Base-by-base conservation (phyloP, 2,888 invertebrate genomes). In the Lydus trimaculatus region DNA sequence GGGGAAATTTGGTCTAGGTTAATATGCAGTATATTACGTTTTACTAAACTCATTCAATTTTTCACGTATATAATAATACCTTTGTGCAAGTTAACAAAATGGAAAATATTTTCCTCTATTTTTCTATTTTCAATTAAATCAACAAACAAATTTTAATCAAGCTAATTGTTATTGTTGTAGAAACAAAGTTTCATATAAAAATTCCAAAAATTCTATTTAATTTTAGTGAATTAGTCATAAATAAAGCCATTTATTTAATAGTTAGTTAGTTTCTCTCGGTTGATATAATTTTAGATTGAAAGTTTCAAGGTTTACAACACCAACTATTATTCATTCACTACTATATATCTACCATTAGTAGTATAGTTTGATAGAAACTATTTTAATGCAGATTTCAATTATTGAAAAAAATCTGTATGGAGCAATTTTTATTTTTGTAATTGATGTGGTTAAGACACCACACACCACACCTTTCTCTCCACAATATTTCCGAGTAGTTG, bases 11-110 rank as follows among this genome's bases (percentile, higher is more conserved):
- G 15, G 36, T 36, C 36, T 8, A 43, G 43, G 43, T 43, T 43
- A 43, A 43, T 43, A 43, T 43, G 43, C 43, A 43, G 43, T 43
- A 43, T 43, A 43, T 43, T 43, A 43, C 43, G 17, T 43, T 43
- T 17, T n/a, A 17, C n/a, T 7, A 43, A 43, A 17, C 43, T 43
- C 17, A 43, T 43, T 17, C 43, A 17, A 43, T 43, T 43, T 43
- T 43, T 43, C 43, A 43, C 43, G n/a, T n/a, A n/a, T n/a, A n/a
- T n/a, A n/a, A n/a, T 8, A n/a, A 17, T 43, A 17, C 43, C 8
- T 43, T 36, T 13, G 4, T 17, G 3, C 6, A 13, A 36, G 13
- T 13, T 36, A 36, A 36, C 36, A 11, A 36, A 36, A 36, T 15
- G 36, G 36, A 15, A 43, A 43, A 43, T 43, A 43, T 43, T 43